Evolutionary conservation across 2,113 vertebrate genomes (phyloP).

Genomic region (Gobio gobio): DNA sequence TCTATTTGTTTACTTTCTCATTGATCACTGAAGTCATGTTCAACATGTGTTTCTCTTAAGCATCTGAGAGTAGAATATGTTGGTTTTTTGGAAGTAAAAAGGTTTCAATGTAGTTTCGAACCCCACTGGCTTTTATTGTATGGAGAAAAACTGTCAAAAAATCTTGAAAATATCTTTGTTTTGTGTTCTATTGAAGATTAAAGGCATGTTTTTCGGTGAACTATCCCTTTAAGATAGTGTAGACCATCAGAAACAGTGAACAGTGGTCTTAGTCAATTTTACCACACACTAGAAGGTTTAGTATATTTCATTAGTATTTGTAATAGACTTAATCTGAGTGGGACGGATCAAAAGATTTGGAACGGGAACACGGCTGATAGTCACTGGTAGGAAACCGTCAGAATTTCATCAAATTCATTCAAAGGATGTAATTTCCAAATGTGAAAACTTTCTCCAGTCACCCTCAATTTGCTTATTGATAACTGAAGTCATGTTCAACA

Average conservation of each 20-base stretch:
- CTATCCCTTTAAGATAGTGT: neutral
- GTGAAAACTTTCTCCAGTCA: neutral
- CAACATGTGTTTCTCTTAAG: neutral
- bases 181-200: neutral
- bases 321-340: conserved; percentile 35
- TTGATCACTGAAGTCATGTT: neutral
- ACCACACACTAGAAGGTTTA: neutral
- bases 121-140: neutral
- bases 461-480: neutral
- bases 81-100: too few species aligned
- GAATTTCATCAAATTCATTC: neutral
- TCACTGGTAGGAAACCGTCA: conserved; percentile 45
- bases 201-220: neutral
- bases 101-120: neutral
- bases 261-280: too few species aligned
- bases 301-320: conserved; percentile 36
- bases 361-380: conserved; percentile 45
- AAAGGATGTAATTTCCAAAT: too few species aligned
- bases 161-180: neutral
- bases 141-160: neutral
- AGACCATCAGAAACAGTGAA: neutral
- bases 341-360: conserved; percentile 46
- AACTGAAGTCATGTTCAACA: neutral
- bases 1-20: neutral
- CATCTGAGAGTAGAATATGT: too few species aligned